Conservation (phyloP, 2,888 invertebrate species). For the Xiphydria camelus region DNA sequence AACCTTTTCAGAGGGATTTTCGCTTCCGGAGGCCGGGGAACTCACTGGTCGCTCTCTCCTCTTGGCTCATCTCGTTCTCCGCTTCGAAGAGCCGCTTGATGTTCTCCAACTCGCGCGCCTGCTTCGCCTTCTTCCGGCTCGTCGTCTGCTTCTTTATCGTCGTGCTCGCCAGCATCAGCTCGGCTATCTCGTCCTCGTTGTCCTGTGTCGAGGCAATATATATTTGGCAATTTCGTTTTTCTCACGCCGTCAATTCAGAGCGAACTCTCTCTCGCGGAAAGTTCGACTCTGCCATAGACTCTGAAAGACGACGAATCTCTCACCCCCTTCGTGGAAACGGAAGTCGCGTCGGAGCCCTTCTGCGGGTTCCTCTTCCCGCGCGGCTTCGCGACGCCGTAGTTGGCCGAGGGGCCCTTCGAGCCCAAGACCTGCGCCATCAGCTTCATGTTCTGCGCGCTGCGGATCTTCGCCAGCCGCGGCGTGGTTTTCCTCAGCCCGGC, state of each 20-base stretch:
- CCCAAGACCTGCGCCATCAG: constrained; percentile 47
- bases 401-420: constrained; percentile 37
- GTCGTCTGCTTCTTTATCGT: constrained; percentile 57
- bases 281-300: no score
- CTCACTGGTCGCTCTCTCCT: constrained; percentile 61
- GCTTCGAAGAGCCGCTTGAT: constrained; percentile 60
- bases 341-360: constrained; percentile 29
- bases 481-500: constrained; percentile 49
- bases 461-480: constrained; percentile 52
- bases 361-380: constrained; percentile 34
- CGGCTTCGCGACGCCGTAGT: constrained; percentile 32
- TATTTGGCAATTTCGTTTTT: no score
- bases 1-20: no score
- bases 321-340: constrained; percentile 36
- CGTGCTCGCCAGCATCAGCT: constrained; percentile 63
- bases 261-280: no score
- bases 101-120: constrained; percentile 60
- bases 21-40: no score
- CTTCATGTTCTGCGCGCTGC: constrained; percentile 55
- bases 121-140: constrained; percentile 60
- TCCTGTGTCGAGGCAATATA: constrained; percentile 57
- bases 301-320: constrained; percentile 1
- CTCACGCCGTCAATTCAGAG: no score
- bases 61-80: constrained; percentile 57
- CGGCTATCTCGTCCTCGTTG: constrained; percentile 64